These are phyloP conservation scores for Corvus moneduloides DNA, from an alignment of 2,113 vertebrate genomes.

Conservation along the genomic window DNA sequence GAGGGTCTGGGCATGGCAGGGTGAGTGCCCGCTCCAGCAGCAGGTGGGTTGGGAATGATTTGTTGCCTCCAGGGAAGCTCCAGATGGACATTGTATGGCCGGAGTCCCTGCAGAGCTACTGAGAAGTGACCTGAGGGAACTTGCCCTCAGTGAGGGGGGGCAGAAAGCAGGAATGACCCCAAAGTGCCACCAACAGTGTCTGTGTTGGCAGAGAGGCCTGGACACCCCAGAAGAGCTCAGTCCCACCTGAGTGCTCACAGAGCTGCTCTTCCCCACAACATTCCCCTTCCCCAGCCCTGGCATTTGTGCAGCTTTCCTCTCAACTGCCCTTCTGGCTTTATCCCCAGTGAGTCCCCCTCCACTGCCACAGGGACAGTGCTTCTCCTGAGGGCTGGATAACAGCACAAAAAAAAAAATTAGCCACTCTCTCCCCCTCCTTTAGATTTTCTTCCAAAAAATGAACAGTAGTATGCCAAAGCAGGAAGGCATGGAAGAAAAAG, in stretches of 20 bases:
- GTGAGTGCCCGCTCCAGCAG: not conserved
- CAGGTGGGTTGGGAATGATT: not conserved
- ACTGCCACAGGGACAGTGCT: not conserved
- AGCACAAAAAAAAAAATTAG: not conserved
- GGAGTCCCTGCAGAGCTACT: not conserved
- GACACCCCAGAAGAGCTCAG: not conserved
- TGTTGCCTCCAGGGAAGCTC: not conserved
- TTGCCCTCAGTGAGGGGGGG: not conserved
- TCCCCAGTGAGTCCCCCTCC: too few relatives aligned
- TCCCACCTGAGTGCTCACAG: not conserved
- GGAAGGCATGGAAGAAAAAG: not conserved
- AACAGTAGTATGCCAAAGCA: not conserved
- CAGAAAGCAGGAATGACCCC: not conserved
- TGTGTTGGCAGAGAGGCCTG: not conserved
- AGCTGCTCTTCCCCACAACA: not conserved
- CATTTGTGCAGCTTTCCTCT: not conserved
- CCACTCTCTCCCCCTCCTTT: not conserved
- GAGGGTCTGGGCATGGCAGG: not conserved
- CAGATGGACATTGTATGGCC: not conserved
- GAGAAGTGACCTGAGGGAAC: not conserved
- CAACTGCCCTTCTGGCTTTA: not conserved
- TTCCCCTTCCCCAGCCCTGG: not conserved
- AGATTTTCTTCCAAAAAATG: not conserved
- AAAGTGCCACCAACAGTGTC: not conserved
- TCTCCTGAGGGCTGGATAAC: not conserved